A percentile compares a stretch with the other conserved stretches of the same genome.
phyloP scores from a whole-genome alignment of 2,797 vertebrate species.

The Smutsia gigantea region DNA sequence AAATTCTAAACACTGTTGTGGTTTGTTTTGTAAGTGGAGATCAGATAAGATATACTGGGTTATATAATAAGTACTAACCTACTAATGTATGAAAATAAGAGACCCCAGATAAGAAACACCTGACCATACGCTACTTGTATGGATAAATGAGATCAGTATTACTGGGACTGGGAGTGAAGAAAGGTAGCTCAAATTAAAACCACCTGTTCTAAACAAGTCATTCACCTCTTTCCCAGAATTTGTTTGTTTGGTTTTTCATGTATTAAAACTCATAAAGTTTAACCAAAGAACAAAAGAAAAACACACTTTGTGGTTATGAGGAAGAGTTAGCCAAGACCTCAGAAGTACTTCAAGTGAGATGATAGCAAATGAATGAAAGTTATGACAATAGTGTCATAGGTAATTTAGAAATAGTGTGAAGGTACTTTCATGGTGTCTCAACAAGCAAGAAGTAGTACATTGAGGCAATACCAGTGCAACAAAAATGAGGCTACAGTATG shows the following conservation, averaged over 20 bases:
- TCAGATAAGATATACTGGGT: neutral
- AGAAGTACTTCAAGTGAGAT: neutral
- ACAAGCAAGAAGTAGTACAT: neutral
- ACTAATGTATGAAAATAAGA: neutral
- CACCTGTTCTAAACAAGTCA: neutral
- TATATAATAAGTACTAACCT: neutral
- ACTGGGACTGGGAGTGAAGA: neutral
- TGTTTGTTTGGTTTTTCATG: neutral
- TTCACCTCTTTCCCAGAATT: neutral
- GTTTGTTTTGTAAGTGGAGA: neutral
- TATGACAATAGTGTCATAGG: neutral
- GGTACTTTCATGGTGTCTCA: neutral
- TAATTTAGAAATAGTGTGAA: neutral
- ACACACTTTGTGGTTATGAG: accelerated
- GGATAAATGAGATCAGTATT: neutral
- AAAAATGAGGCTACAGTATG: neutral
- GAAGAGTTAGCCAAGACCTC: neutral
- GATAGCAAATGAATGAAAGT: neutral
- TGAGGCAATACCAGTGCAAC: neutral
- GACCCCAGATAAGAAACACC: neutral
- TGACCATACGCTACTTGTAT: neutral
- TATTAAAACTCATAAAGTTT: neutral
- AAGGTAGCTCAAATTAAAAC: neutral
- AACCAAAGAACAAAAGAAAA: neutral
- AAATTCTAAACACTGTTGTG: neutral